Percentiles rank a stretch among this genome's conserved stretches.
phyloP scores from a whole-genome alignment of 2,888 invertebrate genomes.

The Philereme vetulata region DNA sequence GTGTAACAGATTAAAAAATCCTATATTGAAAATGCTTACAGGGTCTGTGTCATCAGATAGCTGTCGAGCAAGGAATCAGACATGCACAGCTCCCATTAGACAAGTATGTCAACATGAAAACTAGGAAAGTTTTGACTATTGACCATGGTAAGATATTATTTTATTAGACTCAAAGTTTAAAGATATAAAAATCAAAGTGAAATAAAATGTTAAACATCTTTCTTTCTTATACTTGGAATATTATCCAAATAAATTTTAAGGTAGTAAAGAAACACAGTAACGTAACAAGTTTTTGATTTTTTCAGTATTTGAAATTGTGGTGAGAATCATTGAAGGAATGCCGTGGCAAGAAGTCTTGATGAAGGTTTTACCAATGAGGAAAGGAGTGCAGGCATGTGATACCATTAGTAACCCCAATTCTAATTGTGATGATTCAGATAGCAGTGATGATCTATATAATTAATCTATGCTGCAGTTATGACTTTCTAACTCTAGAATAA shows the following conservation, averaged over 20 bases:
- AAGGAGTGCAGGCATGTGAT: constrained; percentile 85
- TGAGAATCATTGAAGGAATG: constrained; percentile 89
- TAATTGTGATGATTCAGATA: constrained; percentile 53
- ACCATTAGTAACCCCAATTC: constrained; percentile 54
- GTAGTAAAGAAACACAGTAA: constrained; percentile 5
- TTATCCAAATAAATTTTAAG: not conserved
- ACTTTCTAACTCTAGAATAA: too few relatives aligned
- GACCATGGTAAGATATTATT: constrained; percentile 90
- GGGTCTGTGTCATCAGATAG: constrained; percentile 93
- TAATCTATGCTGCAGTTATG: constrained; percentile 2
- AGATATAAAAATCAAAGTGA: not conserved
- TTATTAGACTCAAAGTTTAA: not conserved
- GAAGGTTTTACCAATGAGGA: constrained; percentile 89
- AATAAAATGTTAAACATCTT: not conserved
- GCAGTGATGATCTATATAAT: constrained; percentile 44
- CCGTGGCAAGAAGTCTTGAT: constrained; percentile 92
- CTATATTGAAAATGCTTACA: constrained; percentile 55
- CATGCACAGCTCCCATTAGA: constrained; percentile 95
- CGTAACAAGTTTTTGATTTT: constrained; percentile 20
- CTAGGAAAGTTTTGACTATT: constrained; percentile 96
- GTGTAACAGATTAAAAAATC: too few relatives aligned
- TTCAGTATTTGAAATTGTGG: constrained; percentile 93
- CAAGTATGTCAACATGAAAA: constrained; percentile 95
- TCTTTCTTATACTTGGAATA: not conserved
- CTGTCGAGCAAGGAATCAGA: constrained; percentile 88